Percentiles rank a stretch among this genome's conserved stretches.
These are phyloP conservation scores for Callorhinus ursinus DNA, from an alignment of 2,113 vertebrate species.

Conservation along the genomic window DNA sequence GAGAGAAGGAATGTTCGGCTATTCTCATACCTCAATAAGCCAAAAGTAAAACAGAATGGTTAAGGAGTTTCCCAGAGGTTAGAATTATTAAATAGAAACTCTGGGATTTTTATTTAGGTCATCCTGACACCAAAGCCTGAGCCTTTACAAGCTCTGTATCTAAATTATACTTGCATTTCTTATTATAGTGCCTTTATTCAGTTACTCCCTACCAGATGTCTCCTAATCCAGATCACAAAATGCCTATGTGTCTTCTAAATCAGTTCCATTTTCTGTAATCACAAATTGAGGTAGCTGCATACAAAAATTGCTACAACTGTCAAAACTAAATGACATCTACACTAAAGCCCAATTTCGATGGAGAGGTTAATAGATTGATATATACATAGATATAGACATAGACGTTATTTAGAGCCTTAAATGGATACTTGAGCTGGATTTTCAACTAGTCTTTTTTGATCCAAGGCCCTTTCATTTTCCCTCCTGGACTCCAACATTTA, in stretches of 20 bases:
- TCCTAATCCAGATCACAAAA: neutral
- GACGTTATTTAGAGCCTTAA: neutral
- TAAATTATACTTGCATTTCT: neutral
- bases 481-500: neutral
- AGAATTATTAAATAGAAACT: neutral
- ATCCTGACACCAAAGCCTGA: neutral
- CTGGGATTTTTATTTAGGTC: neutral
- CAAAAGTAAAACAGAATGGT: neutral
- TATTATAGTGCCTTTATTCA: neutral
- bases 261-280: neutral
- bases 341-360: neutral
- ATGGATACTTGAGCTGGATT: neutral
- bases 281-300: neutral
- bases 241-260: neutral
- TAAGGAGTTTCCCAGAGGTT: neutral
- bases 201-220: neutral
- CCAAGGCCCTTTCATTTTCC: neutral
- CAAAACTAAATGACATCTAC: neutral
- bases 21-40: neutral
- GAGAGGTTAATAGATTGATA: neutral
- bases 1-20: neutral
- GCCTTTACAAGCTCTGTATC: neutral
- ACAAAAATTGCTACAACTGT: neutral
- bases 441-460: neutral
- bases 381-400: neutral